Percentiles rank a stretch among this genome's conserved stretches.
Evolutionary conservation across 2,888 invertebrate genomes (phyloP).

Genomic region (Xylophagus ater): DNA sequence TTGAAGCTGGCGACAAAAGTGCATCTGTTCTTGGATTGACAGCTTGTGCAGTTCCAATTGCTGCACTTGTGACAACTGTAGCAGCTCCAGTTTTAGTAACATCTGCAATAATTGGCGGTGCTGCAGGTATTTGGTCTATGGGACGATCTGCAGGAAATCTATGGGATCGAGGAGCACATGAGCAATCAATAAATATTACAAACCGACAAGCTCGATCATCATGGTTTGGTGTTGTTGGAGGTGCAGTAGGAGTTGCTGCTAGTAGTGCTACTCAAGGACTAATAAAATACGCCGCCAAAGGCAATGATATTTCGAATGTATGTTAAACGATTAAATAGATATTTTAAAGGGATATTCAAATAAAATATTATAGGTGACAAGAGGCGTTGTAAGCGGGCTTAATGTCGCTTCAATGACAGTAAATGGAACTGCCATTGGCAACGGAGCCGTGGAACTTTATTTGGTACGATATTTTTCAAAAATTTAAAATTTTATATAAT

Average conservation of each 20-base stretch:
- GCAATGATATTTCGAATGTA: slow-evolving; percentile 27
- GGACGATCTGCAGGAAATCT: slow-evolving; percentile 24
- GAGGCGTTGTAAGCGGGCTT: slow-evolving; percentile 27
- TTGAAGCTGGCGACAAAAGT: slow-evolving; percentile 20
- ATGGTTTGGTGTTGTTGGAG: slow-evolving; percentile 28
- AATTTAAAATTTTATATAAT: background rate
- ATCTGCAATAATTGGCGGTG: slow-evolving; percentile 21
- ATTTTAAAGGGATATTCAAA: too few relatives aligned
- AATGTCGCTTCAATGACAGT: slow-evolving; percentile 30
- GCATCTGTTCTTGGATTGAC: slow-evolving; percentile 5
- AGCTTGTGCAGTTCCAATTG: slow-evolving; percentile 6
- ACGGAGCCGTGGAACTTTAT: slow-evolving; percentile 27
- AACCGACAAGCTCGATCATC: slow-evolving; percentile 27
- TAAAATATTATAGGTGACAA: slow-evolving; percentile 14
- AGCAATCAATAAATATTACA: slow-evolving; percentile 27
- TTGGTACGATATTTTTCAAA: slow-evolving; percentile 23
- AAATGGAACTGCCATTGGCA: slow-evolving; percentile 28
- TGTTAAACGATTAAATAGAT: too few relatives aligned
- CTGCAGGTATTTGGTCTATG: slow-evolving; percentile 25
- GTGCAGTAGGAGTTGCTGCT: slow-evolving; percentile 26
- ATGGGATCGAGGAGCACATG: slow-evolving; percentile 27
- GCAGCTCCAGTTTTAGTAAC: slow-evolving; percentile 25
- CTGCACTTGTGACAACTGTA: slow-evolving; percentile 19
- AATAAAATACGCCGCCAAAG: slow-evolving; percentile 24
- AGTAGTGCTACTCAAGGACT: slow-evolving; percentile 26